These are phyloP conservation scores for Microtus pennsylvanicus DNA, from an alignment of 2,113 vertebrate species.

Conservation along the genomic window DNA sequence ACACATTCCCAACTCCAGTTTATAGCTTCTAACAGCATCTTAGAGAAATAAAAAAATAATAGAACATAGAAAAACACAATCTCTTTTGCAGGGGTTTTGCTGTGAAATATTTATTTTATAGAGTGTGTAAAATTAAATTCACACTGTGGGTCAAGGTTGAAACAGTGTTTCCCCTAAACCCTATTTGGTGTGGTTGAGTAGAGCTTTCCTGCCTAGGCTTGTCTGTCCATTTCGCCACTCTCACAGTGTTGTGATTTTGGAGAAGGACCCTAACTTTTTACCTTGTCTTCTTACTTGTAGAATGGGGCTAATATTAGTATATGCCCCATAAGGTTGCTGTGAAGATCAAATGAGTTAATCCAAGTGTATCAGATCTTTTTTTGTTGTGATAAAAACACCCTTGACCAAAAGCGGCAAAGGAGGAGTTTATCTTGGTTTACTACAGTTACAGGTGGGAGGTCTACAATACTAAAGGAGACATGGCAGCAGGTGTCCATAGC, in stretches of 20 bases:
- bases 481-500: background rate
- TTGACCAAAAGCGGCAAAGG: background rate
- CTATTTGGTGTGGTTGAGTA: background rate
- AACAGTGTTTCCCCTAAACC: background rate
- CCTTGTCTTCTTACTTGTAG: background rate
- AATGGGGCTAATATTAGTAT: background rate
- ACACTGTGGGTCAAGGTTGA: background rate
- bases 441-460: background rate
- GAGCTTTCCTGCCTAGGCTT: background rate
- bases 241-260: background rate
- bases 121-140: slow-evolving; percentile 10
- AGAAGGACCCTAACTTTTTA: background rate
- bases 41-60: background rate
- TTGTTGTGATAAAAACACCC: background rate
- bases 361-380: background rate
- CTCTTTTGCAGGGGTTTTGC: background rate
- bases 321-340: background rate
- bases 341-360: slow-evolving; percentile 4
- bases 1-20: background rate
- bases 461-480: no score
- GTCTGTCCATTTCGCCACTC: background rate
- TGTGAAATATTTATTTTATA: background rate
- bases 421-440: background rate
- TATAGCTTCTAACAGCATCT: background rate
- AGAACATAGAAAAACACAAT: background rate